Conservation (phyloP, 2,113 vertebrate species). For the Puntigrus tetrazona region DNA sequence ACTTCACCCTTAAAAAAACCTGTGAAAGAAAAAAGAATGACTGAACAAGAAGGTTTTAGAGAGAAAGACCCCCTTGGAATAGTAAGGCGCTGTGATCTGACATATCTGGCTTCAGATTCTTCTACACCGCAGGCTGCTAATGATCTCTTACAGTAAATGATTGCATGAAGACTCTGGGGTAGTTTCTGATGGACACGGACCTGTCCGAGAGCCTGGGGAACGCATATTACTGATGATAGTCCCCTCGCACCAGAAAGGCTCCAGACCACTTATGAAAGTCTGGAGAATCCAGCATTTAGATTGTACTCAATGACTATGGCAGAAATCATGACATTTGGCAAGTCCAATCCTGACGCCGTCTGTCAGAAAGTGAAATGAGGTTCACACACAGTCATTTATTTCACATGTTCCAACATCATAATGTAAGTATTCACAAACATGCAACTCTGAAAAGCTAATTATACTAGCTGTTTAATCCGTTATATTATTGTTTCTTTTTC, state of each 20-base stretch:
- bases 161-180: background rate
- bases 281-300: conserved; percentile 9
- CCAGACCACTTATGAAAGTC: conserved; percentile 31
- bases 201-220: conserved; percentile 11
- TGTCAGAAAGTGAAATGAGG: conserved; percentile 22
- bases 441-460: conserved; percentile 54
- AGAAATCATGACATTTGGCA: conserved; percentile 13
- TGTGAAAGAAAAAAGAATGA: conserved; percentile 6
- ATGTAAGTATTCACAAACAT: conserved; percentile 18
- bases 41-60: background rate
- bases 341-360: background rate
- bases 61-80: background rate
- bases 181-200: conserved; percentile 18
- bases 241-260: background rate
- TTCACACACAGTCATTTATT: background rate
- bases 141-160: background rate
- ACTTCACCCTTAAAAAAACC: background rate
- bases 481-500: conserved; percentile 52
- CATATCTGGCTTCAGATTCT: conserved; percentile 2
- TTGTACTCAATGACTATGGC: conserved; percentile 8
- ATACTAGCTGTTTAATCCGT: conserved; percentile 56
- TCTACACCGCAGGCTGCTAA: conserved; percentile 7
- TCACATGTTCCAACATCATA: conserved; percentile 4
- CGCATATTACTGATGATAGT: conserved; percentile 47
- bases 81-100: background rate